Base-by-base conservation (phyloP, 2,113 vertebrate species). In the Boulengeromyrus knoepffleri region DNA sequence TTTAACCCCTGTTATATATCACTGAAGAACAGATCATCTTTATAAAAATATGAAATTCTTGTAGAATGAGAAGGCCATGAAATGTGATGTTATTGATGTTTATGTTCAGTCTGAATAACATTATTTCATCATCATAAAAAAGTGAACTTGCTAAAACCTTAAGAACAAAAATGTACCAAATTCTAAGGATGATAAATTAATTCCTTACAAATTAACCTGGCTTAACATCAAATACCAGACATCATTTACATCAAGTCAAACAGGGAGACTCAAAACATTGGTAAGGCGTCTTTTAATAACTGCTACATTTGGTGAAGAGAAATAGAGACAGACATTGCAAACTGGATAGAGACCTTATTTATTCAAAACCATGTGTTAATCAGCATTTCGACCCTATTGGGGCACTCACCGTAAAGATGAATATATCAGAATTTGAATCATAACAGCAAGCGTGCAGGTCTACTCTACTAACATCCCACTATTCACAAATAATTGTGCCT, bases 401-500 rank as follows among this genome's bases (percentile, higher is more conserved):
- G 53, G 53, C 53, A 12, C 36, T 88, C 87, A 62, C n/a, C 27
- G n/a, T 52, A 87, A 87, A 52, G 85, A 87, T 87, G 46, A 87
- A 87, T 53, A 87, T 53, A 87, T 47, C 3, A 47, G 36, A 46
- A 85, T 47, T 47, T 39, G 52, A 88, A 62, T 49, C 39, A 88
- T 74, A 88, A 88, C n/a, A 70, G 88, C 42, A 70, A 88, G 88
- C 50, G 88, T 70, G 62, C 88, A 49, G 10, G 47, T 83, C 66
- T 52, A 89, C 50, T 89, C 45, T 52, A 80, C 46, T n/a, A 52
- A 50, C 47, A 83, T 52, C 70, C 70, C 88, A 89, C 88, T 50
- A 83, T 53, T 83, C 31, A 53, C 49, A 19, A 24, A 53, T 89
- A 83, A 80, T 19, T 52, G 31, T 83, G 70, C 47, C 49, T 42